These are phyloP conservation scores for Aurelia aurita complex sp. Pacific DNA, from an alignment of 30 jellyfish, hydroid and myxozoan genomes.

Conservation along the genomic window DNA sequence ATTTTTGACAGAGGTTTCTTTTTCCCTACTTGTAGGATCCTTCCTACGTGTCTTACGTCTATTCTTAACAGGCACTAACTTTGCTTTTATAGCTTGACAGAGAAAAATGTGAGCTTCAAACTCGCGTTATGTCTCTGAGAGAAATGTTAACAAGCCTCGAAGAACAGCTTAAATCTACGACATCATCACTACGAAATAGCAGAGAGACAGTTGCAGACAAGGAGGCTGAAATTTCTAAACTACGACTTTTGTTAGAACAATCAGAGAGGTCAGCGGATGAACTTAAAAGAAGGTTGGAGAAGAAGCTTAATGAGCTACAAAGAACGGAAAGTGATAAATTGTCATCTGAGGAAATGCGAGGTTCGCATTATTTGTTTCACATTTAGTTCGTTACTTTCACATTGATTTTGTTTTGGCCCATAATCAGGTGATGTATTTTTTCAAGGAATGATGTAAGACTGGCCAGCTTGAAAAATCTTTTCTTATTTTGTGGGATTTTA, in stretches of 20 bases:
- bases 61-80: too few relatives aligned
- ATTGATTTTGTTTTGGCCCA: too few relatives aligned
- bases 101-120: conserved; percentile 68
- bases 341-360: conserved; percentile 40
- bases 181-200: conserved; percentile 57
- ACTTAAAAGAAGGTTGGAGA: conserved; percentile 72
- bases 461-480: too few relatives aligned
- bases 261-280: conserved; percentile 79
- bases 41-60: too few relatives aligned
- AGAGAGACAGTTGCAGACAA: conserved; percentile 80
- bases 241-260: conserved; percentile 80
- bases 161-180: conserved; percentile 74
- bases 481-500: too few relatives aligned
- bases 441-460: too few relatives aligned
- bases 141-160: conserved; percentile 75
- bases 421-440: too few relatives aligned
- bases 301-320: conserved; percentile 43
- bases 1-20: too few relatives aligned
- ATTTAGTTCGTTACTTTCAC: background rate
- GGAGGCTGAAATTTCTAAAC: conserved; percentile 88
- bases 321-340: conserved; percentile 44
- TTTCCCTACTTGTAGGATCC: too few relatives aligned
- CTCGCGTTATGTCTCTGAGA: conserved; percentile 67
- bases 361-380: background rate
- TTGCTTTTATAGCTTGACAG: conserved; percentile 73